Evolutionary conservation across 2,797 vertebrate species (phyloP).

Genomic region (Sebastes umbrosus): DNA sequence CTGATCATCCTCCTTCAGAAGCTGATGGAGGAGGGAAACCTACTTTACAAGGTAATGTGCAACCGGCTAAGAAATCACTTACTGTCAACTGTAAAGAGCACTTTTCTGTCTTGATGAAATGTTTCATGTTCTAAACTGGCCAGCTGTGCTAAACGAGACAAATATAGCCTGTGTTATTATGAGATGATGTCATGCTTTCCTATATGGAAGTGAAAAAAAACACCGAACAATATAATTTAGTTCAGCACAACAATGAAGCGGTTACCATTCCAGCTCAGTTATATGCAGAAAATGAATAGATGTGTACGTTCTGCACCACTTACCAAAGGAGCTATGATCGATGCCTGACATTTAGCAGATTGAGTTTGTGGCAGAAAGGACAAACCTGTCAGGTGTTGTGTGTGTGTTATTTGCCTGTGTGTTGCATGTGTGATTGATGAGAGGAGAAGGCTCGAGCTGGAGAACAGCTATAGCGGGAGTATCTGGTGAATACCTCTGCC

Average conservation of each 20-base stretch:
- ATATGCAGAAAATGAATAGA: constrained; percentile 40
- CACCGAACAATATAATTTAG: not conserved
- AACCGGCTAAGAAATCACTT: not conserved
- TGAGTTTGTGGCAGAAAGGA: constrained; percentile 60
- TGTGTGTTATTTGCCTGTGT: not conserved
- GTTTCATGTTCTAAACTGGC: not conserved
- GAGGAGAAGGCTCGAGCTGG: constrained; percentile 21
- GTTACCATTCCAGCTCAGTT: constrained; percentile 22
- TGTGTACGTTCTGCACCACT: constrained; percentile 27
- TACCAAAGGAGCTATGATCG: constrained; percentile 54
- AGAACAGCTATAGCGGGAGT: constrained; percentile 35
- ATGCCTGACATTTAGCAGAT: constrained; percentile 75
- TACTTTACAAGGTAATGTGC: constrained; percentile 91
- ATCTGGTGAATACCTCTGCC: constrained; percentile 24
- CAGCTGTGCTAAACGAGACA: not conserved
- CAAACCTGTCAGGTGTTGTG: constrained; percentile 45
- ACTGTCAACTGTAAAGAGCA: not conserved
- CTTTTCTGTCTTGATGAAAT: not conserved
- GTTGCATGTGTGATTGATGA: constrained; percentile 69
- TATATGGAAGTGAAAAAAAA: not conserved
- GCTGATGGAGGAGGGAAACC: constrained; percentile 98
- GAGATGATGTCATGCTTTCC: not conserved
- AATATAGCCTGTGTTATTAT: not conserved
- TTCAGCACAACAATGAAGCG: constrained; percentile 6
- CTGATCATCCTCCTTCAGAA: constrained; percentile 98